Conservation (phyloP, 2,797 vertebrate species). For the Menidia menidia region DNA sequence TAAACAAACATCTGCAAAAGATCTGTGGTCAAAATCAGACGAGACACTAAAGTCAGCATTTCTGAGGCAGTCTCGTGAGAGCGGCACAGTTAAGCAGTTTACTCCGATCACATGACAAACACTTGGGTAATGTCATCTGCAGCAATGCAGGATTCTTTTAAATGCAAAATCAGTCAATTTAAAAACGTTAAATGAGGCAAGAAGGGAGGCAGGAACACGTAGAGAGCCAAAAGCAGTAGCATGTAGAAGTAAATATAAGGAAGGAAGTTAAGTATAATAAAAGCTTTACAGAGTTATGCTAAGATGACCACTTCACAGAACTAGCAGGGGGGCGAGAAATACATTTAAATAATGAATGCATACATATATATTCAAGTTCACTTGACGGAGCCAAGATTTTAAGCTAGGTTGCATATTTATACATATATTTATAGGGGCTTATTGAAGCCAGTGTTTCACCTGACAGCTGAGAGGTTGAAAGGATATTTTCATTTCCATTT, state of each 20-base stretch:
- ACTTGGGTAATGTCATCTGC: not conserved
- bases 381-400: not conserved
- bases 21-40: not conserved
- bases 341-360: slow-evolving; percentile 1
- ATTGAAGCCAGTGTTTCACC: not conserved
- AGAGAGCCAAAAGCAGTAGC: not conserved
- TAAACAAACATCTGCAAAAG: not conserved
- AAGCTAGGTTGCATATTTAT: not conserved
- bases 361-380: not conserved
- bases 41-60: not conserved
- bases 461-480: not conserved
- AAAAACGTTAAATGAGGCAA: not conserved
- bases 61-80: not conserved
- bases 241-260: not conserved
- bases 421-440: too few species aligned
- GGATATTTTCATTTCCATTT: not conserved
- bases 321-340: not conserved
- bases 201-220: not conserved
- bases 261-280: not conserved
- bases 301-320: not conserved
- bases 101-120: not conserved
- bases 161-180: not conserved
- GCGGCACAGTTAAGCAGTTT: not conserved
- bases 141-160: not conserved
- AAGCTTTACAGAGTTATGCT: not conserved